Base-by-base conservation (phyloP, 2,888 invertebrate species). In the Spicauda simplicius region DNA sequence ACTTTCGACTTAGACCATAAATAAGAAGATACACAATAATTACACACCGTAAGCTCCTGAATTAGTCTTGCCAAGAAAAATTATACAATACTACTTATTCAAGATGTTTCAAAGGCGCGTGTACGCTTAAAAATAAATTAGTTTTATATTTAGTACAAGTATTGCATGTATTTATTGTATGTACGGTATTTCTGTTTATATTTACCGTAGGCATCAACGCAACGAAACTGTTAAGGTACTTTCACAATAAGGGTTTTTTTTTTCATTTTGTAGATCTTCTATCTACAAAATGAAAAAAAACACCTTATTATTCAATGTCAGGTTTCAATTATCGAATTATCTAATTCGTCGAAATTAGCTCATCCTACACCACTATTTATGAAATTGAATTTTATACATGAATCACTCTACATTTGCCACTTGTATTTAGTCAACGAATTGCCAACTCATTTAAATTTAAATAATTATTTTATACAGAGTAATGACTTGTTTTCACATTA, bases 1-100 rank as follows among this genome's bases (percentile, higher is more conserved):
- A 54, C 33, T 55, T 55, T 50, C 45, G 12, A 25, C 20, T 45
- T 66, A 66, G 48, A 48, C 48, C 60, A 58, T 45, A 66, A 59
- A 60, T 59, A 60, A 41, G 41, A 50, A 50, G 48, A 16, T 48
- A 48, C 16, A 48, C 7, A 37, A 12, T 55, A 25, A 63, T 66
- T 66, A 60, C 53, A 59, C 19, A 45, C 54, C 59, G 65, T 45
- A 59, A 65, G 54, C 16, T 18, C 33, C n/a, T 8, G 53, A 48
- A 41, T 25, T 10, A n/a, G 6, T 5, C 53, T 41, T 65, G 59
- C 65, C 65, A 65, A 65, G 37, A 59, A 59, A 59, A 59, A 65
- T 58, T 48, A 59, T 54, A 59, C 54, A 18, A 45, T 54, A 45
- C 45, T 45, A 54, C 1, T 33, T 33, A 33, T 8, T 33, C 8